Evolutionary conservation across 2,113 vertebrate genomes (phyloP), one percentile per base, ranked within the genome.

Genomic region (Pseudonaja textilis): DNA sequence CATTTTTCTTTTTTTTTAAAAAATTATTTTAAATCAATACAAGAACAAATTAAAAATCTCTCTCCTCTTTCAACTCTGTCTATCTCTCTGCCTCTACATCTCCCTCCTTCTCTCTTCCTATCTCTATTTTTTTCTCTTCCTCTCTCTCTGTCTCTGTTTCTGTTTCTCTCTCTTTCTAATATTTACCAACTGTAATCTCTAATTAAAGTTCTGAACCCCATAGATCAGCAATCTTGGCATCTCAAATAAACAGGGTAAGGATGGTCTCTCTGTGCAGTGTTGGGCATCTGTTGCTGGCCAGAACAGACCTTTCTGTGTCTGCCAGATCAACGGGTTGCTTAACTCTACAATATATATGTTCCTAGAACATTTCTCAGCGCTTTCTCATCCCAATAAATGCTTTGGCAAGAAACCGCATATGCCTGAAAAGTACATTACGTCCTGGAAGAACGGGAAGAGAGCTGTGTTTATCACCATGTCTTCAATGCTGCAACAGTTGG

Each of bases 401-500:
- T 90, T 18, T 11, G 88, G 93, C 1, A 0, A 9, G 6, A 91
- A 91, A 59, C 22, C 87, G 74, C 94, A 92, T 93, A 93, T 96
- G 96, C 92, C 91, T 89, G 45, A 93, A 69, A 74, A 93, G 94
- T 90, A 95, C 93, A 92, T 90, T 14, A 12, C 23, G 95, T 95
- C 93, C 93, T 0, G 20, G 61, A 95, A 93, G 93, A 90, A 94
- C 50, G n/a, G 45, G 93, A 92, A 89, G 93, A 85, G 91, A 88
- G 87, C 61, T 94, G 93, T 90, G 87, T 87, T 42, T 52, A 64
- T 92, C 89, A 29, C 94, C 92, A 29, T 9, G 91, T 90, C 34
- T 93, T 94, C 85, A 47, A 92, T 87, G 92, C n/a, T 93, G 95
- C 90, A 93, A 94, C 96, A 69, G 93, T 92, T 96, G 94, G 93